Percentiles rank a stretch among this genome's conserved stretches.
Conservation (phyloP, 2,113 vertebrate genomes). For the Dasypus novemcinctus region DNA sequence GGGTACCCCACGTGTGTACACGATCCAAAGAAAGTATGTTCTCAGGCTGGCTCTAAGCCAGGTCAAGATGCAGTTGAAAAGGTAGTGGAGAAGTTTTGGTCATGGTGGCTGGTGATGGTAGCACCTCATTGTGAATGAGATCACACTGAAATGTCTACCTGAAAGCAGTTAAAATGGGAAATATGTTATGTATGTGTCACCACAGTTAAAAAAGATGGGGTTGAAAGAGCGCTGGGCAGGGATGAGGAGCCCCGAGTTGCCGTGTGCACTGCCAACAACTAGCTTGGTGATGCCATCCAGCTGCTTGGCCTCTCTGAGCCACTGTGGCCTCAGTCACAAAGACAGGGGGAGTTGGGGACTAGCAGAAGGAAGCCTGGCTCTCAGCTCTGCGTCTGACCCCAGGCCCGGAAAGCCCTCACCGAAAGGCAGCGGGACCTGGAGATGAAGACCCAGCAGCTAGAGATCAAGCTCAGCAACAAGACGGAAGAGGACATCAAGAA, state of each 20-base stretch:
- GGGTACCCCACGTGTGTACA: neutral
- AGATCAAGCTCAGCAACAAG: conserved; percentile 97
- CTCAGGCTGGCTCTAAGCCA: neutral
- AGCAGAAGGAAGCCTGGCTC: neutral
- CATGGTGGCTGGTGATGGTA: no score
- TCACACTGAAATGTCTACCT: no score
- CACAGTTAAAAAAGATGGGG: no score
- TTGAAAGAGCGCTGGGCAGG: neutral
- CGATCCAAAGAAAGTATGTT: rapidly evolving
- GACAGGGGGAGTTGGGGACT: no score
- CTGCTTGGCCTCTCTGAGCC: neutral
- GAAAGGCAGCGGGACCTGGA: conserved; percentile 98
- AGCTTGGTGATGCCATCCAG: neutral
- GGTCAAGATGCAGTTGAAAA: neutral
- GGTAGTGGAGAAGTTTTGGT: no score
- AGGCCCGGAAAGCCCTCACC: conserved; percentile 94
- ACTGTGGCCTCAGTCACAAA: neutral
- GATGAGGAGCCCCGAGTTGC: no score
- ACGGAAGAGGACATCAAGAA: conserved; percentile 99
- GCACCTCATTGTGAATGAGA: no score
- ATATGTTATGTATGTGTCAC: no score
- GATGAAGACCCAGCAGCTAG: conserved; percentile 96
- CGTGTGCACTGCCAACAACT: rapidly evolving
- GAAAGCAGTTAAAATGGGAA: no score
- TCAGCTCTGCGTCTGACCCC: neutral